Evolutionary conservation across 2,888 invertebrate species (phyloP).

Genomic region (Notodonta ziczac): DNA sequence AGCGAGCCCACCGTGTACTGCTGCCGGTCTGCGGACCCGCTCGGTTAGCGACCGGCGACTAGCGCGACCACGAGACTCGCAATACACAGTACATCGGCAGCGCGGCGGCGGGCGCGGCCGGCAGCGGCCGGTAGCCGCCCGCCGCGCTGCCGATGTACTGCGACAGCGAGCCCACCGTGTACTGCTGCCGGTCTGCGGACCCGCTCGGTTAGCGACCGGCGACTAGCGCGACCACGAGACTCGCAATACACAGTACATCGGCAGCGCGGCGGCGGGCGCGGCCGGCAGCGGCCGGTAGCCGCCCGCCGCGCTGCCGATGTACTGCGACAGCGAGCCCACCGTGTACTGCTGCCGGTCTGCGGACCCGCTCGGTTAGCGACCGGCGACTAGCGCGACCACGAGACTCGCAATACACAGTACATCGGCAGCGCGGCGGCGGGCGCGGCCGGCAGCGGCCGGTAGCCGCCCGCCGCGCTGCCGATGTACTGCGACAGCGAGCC

Average conservation of each 20-base stretch:
- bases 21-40: conserved; percentile 73
- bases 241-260: no score
- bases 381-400: no score
- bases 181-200: conserved; percentile 90
- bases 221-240: no score
- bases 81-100: no score
- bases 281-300: no score
- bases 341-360: conserved; percentile 78
- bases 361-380: conserved; percentile 12
- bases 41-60: no score
- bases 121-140: conserved; percentile 94
- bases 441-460: conserved; percentile 94
- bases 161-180: conserved; percentile 97
- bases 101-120: conserved; percentile 80
- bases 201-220: no score
- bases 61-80: no score
- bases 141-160: conserved; percentile 96
- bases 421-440: no score
- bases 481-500: conserved; percentile 98
- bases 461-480: conserved; percentile 93
- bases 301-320: no score
- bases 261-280: no score
- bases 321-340: background rate
- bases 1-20: conserved; percentile 97
- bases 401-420: no score